phyloP scores from a whole-genome alignment of 2,888 invertebrate species.

The Mesochorus sp. region DNA sequence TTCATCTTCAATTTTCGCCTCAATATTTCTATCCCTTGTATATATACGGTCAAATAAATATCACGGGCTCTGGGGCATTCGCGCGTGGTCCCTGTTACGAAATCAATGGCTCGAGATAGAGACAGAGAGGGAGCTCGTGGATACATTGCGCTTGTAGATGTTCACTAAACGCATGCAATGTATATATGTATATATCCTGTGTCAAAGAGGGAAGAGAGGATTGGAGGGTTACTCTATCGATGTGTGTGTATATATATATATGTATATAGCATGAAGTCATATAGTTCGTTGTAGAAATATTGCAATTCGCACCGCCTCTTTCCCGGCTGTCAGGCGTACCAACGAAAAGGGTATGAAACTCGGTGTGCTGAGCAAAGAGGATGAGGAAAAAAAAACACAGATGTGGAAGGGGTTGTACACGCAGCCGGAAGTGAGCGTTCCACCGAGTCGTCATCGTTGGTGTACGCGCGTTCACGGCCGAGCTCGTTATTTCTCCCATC shows the following conservation, averaged over 20 bases:
- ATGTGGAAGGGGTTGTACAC: conserved; percentile 38
- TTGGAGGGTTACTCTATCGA: conserved; percentile 21
- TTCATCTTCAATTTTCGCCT: background rate
- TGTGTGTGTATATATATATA: background rate
- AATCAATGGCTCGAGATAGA: conserved; percentile 47
- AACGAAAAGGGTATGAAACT: conserved; percentile 31
- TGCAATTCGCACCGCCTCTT: conserved; percentile 58
- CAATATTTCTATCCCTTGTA: background rate
- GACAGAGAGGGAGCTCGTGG: conserved; percentile 18
- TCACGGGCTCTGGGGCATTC: conserved; percentile 16
- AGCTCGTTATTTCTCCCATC: conserved; percentile 63
- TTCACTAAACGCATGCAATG: background rate
- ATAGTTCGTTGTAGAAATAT: conserved; percentile 55
- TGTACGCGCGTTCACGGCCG: conserved; percentile 60
- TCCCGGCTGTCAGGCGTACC: conserved; percentile 26
- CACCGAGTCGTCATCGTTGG: conserved; percentile 56
- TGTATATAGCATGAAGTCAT: conserved; percentile 39
- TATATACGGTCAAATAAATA: conserved; percentile 47
- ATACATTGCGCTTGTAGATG: conserved; percentile 34
- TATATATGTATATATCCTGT: background rate
- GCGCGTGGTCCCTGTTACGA: conserved; percentile 41
- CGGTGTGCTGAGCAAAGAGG: conserved; percentile 4
- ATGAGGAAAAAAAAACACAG: conserved; percentile 18
- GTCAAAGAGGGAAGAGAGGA: conserved; percentile 8
- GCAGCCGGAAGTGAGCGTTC: conserved; percentile 59